phyloP scores from a whole-genome alignment of 2,797 vertebrate species.

The Cossypha niveicapilla region DNA sequence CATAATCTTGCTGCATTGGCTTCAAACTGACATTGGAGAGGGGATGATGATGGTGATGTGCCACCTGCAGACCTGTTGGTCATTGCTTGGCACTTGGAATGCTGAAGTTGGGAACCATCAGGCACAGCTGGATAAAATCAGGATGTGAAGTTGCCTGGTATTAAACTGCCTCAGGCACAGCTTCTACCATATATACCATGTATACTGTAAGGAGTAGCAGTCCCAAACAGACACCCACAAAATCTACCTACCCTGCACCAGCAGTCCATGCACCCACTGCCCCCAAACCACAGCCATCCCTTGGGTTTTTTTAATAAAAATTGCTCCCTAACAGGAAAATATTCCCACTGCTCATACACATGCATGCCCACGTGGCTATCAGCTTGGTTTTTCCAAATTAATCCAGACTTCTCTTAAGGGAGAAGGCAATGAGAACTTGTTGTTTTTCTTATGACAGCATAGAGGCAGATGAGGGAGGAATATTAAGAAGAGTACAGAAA shows the following conservation, averaged over 20 bases:
- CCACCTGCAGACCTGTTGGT: not conserved
- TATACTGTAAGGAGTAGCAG: not conserved
- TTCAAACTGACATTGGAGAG: not conserved
- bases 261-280: not conserved
- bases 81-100: fast-evolving
- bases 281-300: not conserved
- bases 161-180: not conserved
- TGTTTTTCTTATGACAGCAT: not conserved
- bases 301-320: not conserved
- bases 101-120: not conserved
- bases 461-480: not conserved
- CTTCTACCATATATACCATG: not conserved
- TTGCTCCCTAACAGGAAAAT: not conserved
- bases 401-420: not conserved
- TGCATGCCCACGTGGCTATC: not conserved
- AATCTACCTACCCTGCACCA: not conserved
- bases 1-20: fast-evolving
- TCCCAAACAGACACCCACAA: not conserved
- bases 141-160: not conserved
- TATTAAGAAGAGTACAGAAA: not conserved
- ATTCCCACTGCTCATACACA: not conserved
- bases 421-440: not conserved
- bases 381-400: not conserved
- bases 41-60: not conserved
- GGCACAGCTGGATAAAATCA: not conserved